Base-by-base conservation (phyloP, 2,888 invertebrate genomes). In the Hemithea aestivaria region DNA sequence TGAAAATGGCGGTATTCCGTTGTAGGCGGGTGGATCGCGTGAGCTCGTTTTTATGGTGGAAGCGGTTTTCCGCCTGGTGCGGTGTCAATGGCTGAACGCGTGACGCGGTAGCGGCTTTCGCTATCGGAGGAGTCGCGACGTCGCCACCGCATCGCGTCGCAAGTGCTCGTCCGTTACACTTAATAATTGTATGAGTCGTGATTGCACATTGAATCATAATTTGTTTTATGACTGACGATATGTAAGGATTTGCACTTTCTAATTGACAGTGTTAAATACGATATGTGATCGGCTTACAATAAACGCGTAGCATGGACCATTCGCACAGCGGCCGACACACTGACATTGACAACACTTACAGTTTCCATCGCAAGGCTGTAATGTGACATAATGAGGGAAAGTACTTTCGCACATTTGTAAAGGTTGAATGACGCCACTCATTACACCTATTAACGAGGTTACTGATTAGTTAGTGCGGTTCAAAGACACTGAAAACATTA, bases 21-120 rank as follows among this genome's bases (percentile, higher is more conserved):
- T 48, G 53, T 66, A 50, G 53, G 49, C 44, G 60, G 51, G 52
- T 57, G 48, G 54, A 68, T 78, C 58, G 79, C 79, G 70, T 79
- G 81, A 72, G 49, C 41, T 38, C 41, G 48, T 55, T 71, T 72
- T 66, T 65, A 48, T 56, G 45, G 42, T 44, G 31, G 49, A 35
- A 36, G 47, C 45, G 52, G 70, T 84, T n/a, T n/a, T 84, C 84
- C 83, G 80, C 64, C 62, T 73, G 57, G 57, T 41, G 48, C 40
- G 51, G 56, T 66, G 84, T 82, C 79, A 80, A 72, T 67, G 81
- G 72, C 82, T 67, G 57, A 53, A 55, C 62, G 74, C 73, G 76
- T 76, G 76, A 67, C 64, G 70, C 67, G 68, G 71, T 59, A 67
- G 62, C 61, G 55, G 75, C 84, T 84, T 84, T 84, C 84, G 77